A percentile compares a stretch with the other conserved stretches of the same genome.
Conservation (phyloP, 2,113 vertebrate genomes). For the Hemiscyllium ocellatum region DNA sequence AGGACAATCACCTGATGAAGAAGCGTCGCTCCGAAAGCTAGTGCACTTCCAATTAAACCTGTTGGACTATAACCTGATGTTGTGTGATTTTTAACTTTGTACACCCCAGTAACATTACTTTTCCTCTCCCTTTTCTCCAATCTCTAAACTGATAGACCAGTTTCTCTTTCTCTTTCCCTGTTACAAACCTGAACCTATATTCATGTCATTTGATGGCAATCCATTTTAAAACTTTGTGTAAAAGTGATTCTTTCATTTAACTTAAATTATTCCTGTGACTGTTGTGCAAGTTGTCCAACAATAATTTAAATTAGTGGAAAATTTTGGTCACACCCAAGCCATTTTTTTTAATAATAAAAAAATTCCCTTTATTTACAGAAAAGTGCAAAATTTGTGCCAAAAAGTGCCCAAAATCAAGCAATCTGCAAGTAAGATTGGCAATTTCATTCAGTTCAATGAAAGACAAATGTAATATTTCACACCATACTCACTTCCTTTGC, state of each 20-base stretch:
- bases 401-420: not conserved
- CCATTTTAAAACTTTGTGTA: not conserved
- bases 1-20: no score
- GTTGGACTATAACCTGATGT: no score
- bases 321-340: not conserved
- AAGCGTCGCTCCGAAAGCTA: no score
- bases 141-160: not conserved
- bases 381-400: not conserved
- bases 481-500: not conserved
- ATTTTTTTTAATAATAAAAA: not conserved
- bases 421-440: not conserved
- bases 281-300: not conserved
- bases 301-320: not conserved
- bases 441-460: not conserved
- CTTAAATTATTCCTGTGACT: not conserved
- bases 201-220: not conserved
- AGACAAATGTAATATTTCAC: not conserved
- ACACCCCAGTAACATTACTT: no score
- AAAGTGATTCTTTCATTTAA: not conserved
- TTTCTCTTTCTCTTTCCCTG: not conserved
- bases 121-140: not conserved
- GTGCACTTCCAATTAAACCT: no score
- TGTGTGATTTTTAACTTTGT: no score
- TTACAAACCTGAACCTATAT: not conserved
- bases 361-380: not conserved